Conservation (phyloP, 1,140 invertebrate genomes). For the Lerema accius region DNA sequence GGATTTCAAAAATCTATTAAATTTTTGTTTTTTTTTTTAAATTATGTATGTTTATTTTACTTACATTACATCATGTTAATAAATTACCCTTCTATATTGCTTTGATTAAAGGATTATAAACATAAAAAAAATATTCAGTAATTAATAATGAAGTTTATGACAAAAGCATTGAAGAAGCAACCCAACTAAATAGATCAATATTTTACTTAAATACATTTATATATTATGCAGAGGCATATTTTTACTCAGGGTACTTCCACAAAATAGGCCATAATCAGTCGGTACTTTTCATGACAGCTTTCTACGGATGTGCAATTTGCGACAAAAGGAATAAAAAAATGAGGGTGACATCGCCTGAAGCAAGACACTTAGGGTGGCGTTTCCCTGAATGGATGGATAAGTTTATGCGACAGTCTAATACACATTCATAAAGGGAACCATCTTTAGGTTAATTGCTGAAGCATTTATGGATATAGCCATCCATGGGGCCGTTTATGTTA, state of each 20-base stretch:
- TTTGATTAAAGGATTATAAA: no score
- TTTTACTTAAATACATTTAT: no score
- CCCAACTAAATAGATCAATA: no score
- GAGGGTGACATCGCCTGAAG: slow-evolving; percentile 54
- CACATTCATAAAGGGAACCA: slow-evolving; percentile 51
- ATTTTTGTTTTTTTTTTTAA: no score
- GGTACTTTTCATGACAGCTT: slow-evolving; percentile 38
- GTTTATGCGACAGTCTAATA: slow-evolving; percentile 47
- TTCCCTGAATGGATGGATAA: slow-evolving; percentile 47
- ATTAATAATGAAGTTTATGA: no score
- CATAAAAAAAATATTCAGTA: no score
- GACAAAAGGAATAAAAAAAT: slow-evolving; percentile 58
- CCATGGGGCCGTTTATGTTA: slow-evolving; percentile 49
- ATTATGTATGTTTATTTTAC: no score
- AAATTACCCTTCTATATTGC: no score
- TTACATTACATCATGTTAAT: no score
- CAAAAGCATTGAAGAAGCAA: no score
- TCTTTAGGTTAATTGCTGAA: slow-evolving; percentile 57
- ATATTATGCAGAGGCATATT: neutral
- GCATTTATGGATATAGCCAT: slow-evolving; percentile 46
- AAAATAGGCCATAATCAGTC: slow-evolving; percentile 26
- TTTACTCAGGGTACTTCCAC: slow-evolving; percentile 8
- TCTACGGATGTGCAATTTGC: slow-evolving; percentile 57
- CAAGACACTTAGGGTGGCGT: slow-evolving; percentile 45
- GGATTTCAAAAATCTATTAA: no score